Evolutionary conservation across 1,140 invertebrate species (phyloP).

Genomic region (Coelopa frigida): DNA sequence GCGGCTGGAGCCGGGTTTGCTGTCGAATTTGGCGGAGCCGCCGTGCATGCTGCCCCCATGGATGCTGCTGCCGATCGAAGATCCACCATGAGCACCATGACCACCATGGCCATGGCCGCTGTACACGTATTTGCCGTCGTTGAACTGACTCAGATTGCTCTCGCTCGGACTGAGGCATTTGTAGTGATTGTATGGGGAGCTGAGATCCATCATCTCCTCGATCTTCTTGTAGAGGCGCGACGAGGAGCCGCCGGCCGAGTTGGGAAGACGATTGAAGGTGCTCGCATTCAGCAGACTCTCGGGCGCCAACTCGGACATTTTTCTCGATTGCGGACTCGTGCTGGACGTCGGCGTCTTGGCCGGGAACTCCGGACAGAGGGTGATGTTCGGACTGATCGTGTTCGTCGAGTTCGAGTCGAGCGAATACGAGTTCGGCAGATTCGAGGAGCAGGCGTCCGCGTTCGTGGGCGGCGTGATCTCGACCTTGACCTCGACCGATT

Average conservation of each 20-base stretch:
- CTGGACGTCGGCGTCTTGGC: conserved; percentile 24
- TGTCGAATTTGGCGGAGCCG: conserved; percentile 25
- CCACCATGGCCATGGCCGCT: conserved; percentile 12
- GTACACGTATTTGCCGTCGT: conserved; percentile 42
- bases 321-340: conserved; percentile 33
- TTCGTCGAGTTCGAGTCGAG: conserved; percentile 41
- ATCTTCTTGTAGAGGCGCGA: conserved; percentile 41
- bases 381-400: conserved; percentile 37
- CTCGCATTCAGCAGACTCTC: conserved; percentile 38
- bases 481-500: conserved; percentile 41
- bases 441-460: conserved; percentile 25
- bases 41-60: conserved; percentile 15
- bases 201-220: conserved; percentile 54
- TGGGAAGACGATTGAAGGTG: conserved; percentile 40
- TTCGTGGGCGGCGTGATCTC: conserved; percentile 41
- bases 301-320: conserved; percentile 35
- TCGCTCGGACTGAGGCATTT: conserved; percentile 64
- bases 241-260: conserved; percentile 34
- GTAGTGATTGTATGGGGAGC: conserved; percentile 64
- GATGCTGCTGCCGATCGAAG: conserved; percentile 12
- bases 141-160: conserved; percentile 45
- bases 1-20: conserved; percentile 45
- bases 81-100: neutral
- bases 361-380: conserved; percentile 36
- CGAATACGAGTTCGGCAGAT: conserved; percentile 39